A percentile compares a stretch with the other conserved stretches of the same genome.
phyloP scores from a whole-genome alignment of 53 echinoderm and acorn worm species.

The Hippasteria phrygiana region DNA sequence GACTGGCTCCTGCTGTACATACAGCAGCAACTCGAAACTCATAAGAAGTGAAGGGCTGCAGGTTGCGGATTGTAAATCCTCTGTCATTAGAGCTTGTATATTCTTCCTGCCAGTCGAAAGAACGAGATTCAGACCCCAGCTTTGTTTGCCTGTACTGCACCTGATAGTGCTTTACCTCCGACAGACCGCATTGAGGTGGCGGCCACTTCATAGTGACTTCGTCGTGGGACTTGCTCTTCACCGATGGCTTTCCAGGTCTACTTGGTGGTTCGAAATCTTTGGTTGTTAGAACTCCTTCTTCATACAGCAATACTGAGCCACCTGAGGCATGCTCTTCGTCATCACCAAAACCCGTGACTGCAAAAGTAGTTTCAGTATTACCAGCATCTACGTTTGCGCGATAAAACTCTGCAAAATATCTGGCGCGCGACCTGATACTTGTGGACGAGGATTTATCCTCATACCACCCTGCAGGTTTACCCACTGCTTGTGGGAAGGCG shows the following conservation, averaged over 20 bases:
- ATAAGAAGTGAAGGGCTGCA: slow-evolving; percentile 48
- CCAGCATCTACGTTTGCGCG: slow-evolving; percentile 16
- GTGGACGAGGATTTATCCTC: slow-evolving; percentile 13
- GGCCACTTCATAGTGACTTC: slow-evolving; percentile 53
- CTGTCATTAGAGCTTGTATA: not conserved
- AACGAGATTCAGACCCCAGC: not conserved
- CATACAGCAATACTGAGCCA: slow-evolving; percentile 30
- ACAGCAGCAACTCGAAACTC: slow-evolving; percentile 49
- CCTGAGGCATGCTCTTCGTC: not conserved
- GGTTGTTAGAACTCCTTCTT: slow-evolving; percentile 5
- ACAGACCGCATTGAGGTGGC: slow-evolving; percentile 36
- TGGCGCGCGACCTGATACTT: slow-evolving; percentile 11
- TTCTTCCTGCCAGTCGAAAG: not conserved
- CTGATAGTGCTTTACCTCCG: slow-evolving; percentile 32
- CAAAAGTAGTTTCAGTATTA: slow-evolving; percentile 1
- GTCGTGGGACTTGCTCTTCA: slow-evolving; percentile 28
- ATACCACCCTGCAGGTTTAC: not conserved
- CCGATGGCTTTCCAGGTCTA: slow-evolving; percentile 33
- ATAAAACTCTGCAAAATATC: slow-evolving; percentile 46
- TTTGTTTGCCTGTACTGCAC: slow-evolving; percentile 49
- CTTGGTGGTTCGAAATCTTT: slow-evolving; percentile 63
- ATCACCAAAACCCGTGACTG: slow-evolving; percentile 28
- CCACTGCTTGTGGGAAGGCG: no score
- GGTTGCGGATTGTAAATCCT: not conserved
- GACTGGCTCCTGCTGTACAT: slow-evolving; percentile 47